Conservation (phyloP, 2,113 vertebrate species). For the Peucedramus taeniatus region DNA sequence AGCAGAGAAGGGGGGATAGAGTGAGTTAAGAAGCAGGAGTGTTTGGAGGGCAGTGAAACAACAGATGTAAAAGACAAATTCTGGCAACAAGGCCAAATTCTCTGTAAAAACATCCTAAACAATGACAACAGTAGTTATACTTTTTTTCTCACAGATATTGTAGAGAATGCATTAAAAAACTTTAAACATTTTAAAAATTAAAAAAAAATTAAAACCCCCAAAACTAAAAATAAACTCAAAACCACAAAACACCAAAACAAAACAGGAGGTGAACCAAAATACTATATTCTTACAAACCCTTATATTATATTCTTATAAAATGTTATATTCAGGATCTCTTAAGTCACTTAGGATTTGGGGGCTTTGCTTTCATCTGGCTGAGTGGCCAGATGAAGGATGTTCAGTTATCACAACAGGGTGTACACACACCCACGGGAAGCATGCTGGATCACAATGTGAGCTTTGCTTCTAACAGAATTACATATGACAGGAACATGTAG, state of each 20-base stretch:
- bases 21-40: background rate
- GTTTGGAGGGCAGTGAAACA: background rate
- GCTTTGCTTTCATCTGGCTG: too few species aligned
- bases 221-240: too few species aligned
- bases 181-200: background rate
- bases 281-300: background rate
- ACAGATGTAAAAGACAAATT: background rate
- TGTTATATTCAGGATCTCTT: background rate
- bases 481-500: background rate
- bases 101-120: background rate
- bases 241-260: background rate
- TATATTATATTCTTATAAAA: background rate
- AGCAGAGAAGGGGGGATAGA: background rate
- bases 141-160: background rate
- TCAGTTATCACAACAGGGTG: background rate
- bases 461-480: background rate
- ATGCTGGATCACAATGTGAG: background rate
- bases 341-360: background rate
- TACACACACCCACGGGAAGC: fast-evolving
- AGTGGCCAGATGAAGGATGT: background rate
- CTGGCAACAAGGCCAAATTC: background rate
- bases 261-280: background rate
- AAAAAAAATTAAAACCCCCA: too few species aligned
- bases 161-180: background rate
- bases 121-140: background rate